Conservation (phyloP, 2,797 vertebrate genomes). For the Thalassophryne amazonica region DNA sequence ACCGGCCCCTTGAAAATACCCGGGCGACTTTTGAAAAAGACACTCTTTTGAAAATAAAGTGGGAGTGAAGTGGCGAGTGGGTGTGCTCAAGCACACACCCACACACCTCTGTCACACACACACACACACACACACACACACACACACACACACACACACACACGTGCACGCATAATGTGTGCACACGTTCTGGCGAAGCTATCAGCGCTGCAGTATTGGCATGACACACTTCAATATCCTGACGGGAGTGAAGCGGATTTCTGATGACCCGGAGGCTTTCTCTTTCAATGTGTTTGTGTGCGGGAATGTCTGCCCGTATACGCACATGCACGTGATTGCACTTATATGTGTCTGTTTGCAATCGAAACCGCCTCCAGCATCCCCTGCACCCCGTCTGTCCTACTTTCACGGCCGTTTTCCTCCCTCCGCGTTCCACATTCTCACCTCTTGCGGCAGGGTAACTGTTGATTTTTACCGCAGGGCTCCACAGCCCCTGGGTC, state of each 20-base stretch:
- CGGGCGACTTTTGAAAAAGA: constrained; percentile 54
- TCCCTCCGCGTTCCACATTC: constrained; percentile 8
- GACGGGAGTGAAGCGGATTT: constrained; percentile 60
- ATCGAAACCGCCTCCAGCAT: constrained; percentile 32
- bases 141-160: constrained; percentile 8
- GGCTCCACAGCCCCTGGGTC: constrained; percentile 59
- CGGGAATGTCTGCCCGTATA: constrained; percentile 1
- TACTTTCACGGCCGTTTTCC: constrained; percentile 33
- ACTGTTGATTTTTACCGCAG: constrained; percentile 74
- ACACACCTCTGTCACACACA: constrained; percentile 6
- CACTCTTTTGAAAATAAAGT: constrained; percentile 68
- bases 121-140: not conserved
- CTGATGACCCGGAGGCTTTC: constrained; percentile 49
- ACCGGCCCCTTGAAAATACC: constrained; percentile 60
- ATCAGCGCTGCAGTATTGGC: constrained; percentile 62
- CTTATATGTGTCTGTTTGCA: constrained; percentile 39
- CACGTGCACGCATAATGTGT: constrained; percentile 12
- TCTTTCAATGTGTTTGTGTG: constrained; percentile 23
- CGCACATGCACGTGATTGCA: constrained; percentile 11
- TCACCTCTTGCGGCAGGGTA: constrained; percentile 17
- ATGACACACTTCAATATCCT: constrained; percentile 70
- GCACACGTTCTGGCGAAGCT: constrained; percentile 34
- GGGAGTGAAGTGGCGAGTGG: constrained; percentile 53
- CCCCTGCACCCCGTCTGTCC: constrained; percentile 33
- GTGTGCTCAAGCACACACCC: constrained; percentile 50